Conservation (phyloP, 2,113 vertebrate species). For the Rousettus leschenaultii region DNA sequence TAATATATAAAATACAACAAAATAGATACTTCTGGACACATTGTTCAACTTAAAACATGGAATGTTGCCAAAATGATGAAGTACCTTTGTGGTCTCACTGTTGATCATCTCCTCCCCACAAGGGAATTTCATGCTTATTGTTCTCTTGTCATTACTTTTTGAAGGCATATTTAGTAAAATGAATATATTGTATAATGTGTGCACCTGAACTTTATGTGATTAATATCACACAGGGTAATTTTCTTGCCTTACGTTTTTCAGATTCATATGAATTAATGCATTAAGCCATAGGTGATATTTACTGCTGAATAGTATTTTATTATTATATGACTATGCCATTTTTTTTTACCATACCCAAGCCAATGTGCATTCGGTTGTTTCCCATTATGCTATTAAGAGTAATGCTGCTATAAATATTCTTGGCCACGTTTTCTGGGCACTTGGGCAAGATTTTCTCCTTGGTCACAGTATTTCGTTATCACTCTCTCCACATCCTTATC, state of each 20-base stretch:
- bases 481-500: neutral
- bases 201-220: neutral
- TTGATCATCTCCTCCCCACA: accelerated
- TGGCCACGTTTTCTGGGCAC: neutral
- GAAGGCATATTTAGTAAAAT: neutral
- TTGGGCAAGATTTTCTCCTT: neutral
- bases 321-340: accelerated
- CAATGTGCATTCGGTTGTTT: neutral
- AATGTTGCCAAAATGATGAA: neutral
- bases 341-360: neutral
- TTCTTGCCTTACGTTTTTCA: neutral
- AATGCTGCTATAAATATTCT: neutral
- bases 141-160: neutral
- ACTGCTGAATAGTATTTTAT: neutral
- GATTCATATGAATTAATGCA: neutral
- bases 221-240: neutral
- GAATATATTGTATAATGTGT: neutral
- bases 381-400: too few species aligned
- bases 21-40: neutral
- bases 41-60: neutral
- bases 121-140: neutral
- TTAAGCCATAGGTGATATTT: neutral
- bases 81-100: accelerated
- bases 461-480: neutral
- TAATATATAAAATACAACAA: neutral